Conservation (phyloP, 2,797 vertebrate genomes). For the Poecilia velifera region DNA sequence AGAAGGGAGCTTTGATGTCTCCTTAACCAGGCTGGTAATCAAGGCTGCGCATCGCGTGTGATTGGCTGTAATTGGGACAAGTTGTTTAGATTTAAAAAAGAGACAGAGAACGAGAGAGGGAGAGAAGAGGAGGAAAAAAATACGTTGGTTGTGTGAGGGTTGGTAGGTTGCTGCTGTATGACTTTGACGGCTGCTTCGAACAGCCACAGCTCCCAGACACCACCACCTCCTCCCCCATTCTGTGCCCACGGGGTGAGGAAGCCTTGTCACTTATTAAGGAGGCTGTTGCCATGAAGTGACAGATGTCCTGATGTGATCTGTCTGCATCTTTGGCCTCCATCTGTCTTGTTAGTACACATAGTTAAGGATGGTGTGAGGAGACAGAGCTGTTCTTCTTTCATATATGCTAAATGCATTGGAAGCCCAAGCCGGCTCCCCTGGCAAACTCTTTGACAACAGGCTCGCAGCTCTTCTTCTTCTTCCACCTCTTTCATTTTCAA, state of each 20-base stretch:
- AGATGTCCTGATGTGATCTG: constrained; percentile 94
- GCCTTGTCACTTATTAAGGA: constrained; percentile 89
- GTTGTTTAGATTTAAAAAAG: constrained; percentile 66
- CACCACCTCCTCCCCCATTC: constrained; percentile 36
- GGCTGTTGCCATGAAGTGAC: constrained; percentile 92
- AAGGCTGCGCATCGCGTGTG: constrained; percentile 67
- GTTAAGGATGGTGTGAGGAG: constrained; percentile 83
- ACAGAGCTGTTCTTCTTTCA: constrained; percentile 86
- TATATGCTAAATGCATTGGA: constrained; percentile 95
- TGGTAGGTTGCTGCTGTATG: constrained; percentile 60
- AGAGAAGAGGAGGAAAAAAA: not conserved
- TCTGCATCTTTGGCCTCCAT: constrained; percentile 85
- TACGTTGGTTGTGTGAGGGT: not conserved
- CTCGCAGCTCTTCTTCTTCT: constrained; percentile 41
- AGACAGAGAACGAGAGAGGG: not conserved
- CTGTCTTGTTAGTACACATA: constrained; percentile 84
- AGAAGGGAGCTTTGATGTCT: constrained; percentile 74
- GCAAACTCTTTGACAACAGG: constrained; percentile 75
- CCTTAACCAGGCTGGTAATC: constrained; percentile 63
- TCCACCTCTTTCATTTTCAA: constrained; percentile 78
- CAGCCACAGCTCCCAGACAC: constrained; percentile 60
- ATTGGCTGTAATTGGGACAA: constrained; percentile 83
- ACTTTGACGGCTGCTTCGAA: constrained; percentile 77
- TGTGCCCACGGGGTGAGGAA: constrained; percentile 81
- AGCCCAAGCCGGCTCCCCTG: constrained; percentile 73